These are phyloP conservation scores for Arbacia lixula DNA, from an alignment of 53 echinoderm and acorn worm genomes.

Conservation along the genomic window DNA sequence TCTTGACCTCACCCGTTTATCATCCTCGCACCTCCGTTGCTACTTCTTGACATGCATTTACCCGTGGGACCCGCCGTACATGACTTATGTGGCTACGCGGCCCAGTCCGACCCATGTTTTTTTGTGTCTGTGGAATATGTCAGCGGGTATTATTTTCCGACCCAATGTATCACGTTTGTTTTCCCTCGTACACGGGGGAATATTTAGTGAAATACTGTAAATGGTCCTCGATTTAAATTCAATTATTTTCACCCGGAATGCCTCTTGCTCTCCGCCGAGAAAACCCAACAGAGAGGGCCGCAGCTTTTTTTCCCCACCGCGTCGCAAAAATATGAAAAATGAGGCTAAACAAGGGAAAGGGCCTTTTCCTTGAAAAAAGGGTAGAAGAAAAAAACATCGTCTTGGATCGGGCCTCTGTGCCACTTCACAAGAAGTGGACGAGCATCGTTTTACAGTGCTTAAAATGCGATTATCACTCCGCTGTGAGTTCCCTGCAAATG, in stretches of 20 bases:
- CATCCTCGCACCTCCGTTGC: constrained; percentile 14
- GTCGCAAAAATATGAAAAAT: too few species aligned
- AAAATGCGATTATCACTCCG: too few species aligned
- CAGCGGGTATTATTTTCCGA: constrained; percentile 15
- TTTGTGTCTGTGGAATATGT: background rate
- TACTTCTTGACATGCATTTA: background rate
- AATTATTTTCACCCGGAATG: background rate
- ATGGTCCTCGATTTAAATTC: constrained; percentile 53
- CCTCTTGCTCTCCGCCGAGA: too few species aligned
- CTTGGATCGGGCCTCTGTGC: too few species aligned
- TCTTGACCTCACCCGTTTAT: constrained; percentile 30
- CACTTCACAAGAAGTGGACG: too few species aligned
- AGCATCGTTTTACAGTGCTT: too few species aligned
- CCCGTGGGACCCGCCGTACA: constrained; percentile 7
- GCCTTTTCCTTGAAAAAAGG: too few species aligned
- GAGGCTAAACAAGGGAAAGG: too few species aligned
- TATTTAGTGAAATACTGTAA: constrained; percentile 52
- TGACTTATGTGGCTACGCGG: constrained; percentile 20
- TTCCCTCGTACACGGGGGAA: constrained; percentile 9
- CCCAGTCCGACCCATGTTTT: constrained; percentile 3
- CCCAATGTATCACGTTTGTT: constrained; percentile 7
- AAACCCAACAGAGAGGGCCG: too few species aligned
- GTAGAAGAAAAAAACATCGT: too few species aligned
- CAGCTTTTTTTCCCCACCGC: too few species aligned
- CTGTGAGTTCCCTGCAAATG: too few species aligned